These are phyloP conservation scores for Amblyopsis hoosieri DNA, from an alignment of 2,797 vertebrate genomes.

Conservation along the genomic window DNA sequence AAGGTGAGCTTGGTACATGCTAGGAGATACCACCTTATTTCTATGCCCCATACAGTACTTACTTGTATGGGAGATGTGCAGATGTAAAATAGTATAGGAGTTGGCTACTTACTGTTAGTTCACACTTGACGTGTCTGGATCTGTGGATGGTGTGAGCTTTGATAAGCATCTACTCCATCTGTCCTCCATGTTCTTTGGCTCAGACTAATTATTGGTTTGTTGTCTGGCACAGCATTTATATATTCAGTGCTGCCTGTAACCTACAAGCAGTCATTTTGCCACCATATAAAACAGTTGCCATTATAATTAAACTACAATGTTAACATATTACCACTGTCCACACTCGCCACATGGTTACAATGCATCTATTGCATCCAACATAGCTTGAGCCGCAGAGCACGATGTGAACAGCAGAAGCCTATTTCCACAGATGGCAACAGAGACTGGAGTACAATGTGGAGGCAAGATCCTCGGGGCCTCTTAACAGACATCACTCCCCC, in stretches of 20 bases:
- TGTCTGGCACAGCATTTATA: slow-evolving; percentile 24
- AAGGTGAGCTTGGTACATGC: slow-evolving; percentile 45
- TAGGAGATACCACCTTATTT: slow-evolving; percentile 57
- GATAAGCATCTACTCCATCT: neutral
- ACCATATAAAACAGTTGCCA: slow-evolving; percentile 4
- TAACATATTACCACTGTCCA: slow-evolving; percentile 15
- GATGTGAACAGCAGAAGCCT: neutral
- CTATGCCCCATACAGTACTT: slow-evolving; percentile 60
- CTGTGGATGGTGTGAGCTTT: slow-evolving; percentile 2
- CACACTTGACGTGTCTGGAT: no score
- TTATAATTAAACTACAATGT: neutral
- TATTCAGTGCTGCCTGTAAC: no score
- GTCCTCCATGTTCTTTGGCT: neutral
- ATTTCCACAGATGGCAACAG: neutral
- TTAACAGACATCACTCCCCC: slow-evolving; percentile 18
- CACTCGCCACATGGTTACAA: neutral
- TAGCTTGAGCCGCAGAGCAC: neutral
- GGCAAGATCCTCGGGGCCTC: slow-evolving; percentile 19
- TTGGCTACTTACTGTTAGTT: no score
- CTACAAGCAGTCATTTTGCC: no score
- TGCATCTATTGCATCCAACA: no score
- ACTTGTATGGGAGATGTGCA: slow-evolving; percentile 34
- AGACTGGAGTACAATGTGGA: neutral
- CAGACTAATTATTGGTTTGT: neutral
- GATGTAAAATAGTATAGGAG: neutral